Evolutionary conservation across 1,140 invertebrate genomes (phyloP), one percentile per base, ranked within the genome.

Genomic region (Nixonia krombeini): DNA sequence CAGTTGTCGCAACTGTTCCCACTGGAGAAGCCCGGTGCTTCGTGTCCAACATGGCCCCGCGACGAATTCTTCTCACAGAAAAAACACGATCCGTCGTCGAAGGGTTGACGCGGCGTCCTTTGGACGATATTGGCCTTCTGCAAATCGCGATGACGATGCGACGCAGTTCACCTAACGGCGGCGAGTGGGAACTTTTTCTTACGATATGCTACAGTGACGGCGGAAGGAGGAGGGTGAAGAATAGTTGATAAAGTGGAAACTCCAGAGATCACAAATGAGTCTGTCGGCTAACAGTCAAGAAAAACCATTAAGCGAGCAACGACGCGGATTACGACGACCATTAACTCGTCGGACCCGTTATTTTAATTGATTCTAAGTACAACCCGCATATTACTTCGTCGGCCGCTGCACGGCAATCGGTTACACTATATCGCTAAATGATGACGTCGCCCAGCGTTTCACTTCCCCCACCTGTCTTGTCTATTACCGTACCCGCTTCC

Each of bases 231-330:
- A 46, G 57, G 38, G 52, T 50, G 51, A 50, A 49, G 57, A 46
- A 71, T 47, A 46, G 55, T 51, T 52, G 70, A 63, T 72, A 75
- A 80, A 76, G 71, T 73, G 70, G 71, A 73, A 74, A 64, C 42
- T 18, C 29, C 50, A 42, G 31, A 51, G 69, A 65, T 76, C 72
- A 74, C 74, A 78, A 76, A 79, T 77, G 75, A 73, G 69, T 53
- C 52, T 45, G 50, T 49, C 41, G 21, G 2, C 21, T 76, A 74
- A 76, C 73, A 67, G 78, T 67, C 72, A 70, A 37, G 64, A 47
- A 47, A 52, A 51, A 74, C 78, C 76, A 69, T 78, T 78, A 76
- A 78, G 70, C 75, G 76, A 74, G 45, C 70, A 74, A 74, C 70
- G 70, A 72, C 72, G 71, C 26, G n/a, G n/a, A n/a, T n/a, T n/a